These are phyloP conservation scores for Onychostruthus taczanowskii DNA, from an alignment of 2,113 vertebrate genomes.

Conservation along the genomic window DNA sequence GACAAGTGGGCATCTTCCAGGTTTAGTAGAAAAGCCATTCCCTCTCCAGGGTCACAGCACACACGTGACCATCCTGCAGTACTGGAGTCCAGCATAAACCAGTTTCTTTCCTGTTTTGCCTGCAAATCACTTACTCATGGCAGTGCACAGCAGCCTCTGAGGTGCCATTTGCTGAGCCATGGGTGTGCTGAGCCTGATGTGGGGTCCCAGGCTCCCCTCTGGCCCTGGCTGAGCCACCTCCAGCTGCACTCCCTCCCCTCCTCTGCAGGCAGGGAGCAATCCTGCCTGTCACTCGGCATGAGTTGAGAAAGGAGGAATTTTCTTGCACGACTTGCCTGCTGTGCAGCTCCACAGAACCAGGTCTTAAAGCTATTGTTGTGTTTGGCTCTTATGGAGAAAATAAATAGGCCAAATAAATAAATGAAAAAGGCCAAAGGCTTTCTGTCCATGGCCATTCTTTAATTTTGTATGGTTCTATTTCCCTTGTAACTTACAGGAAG, in stretches of 20 bases:
- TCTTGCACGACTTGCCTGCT: not conserved
- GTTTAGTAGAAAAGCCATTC: not conserved
- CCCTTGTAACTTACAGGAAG: not conserved
- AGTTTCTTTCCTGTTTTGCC: not conserved
- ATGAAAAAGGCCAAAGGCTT: not conserved
- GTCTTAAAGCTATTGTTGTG: not conserved
- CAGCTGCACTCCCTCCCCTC: not conserved
- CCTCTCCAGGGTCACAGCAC: not conserved
- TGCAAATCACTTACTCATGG: not conserved
- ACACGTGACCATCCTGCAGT: not conserved
- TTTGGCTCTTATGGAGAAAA: not conserved
- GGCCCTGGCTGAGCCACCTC: fast-evolving
- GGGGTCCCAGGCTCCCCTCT: not conserved
- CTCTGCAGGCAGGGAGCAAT: not conserved
- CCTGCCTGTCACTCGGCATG: fast-evolving
- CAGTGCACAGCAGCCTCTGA: not conserved
- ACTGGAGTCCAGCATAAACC: not conserved
- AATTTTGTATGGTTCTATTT: not conserved
- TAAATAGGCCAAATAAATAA: constrained; percentile 29
- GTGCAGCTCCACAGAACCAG: not conserved
- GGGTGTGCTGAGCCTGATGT: fast-evolving
- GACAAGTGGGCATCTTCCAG: not conserved
- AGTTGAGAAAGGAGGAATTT: not conserved
- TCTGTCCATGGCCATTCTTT: not conserved
- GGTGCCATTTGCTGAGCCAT: not conserved